Evolutionary conservation across 2,888 invertebrate species (phyloP), one percentile per base, ranked within the genome.

Genomic region (Amblyjoppa proteus): DNA sequence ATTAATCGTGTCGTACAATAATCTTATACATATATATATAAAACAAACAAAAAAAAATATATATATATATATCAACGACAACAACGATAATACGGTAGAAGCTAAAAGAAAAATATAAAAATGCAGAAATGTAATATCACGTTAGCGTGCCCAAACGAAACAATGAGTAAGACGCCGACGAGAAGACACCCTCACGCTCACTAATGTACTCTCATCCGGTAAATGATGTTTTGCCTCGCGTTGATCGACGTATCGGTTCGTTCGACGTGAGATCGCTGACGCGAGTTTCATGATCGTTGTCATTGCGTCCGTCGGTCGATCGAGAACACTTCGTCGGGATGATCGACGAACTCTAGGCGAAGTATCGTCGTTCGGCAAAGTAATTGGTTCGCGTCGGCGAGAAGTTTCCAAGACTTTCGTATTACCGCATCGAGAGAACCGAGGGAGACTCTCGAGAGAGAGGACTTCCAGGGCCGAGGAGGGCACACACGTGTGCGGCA

Each of bases 401-500:
- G 56, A 56, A 58, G 28, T 58, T 58, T 49, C 45, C 3, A 1
- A 1, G 58, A 11, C 11, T 5, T 28, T 58, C 3, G 58, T 28
- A 2, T 56, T 2, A 4, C 11, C 13, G 58, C 28, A 51, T 53
- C 34, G 71, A 5, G 25, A 5, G n/a, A 31, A 31, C 45, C 4
- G 6, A 28, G 49, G 11, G 5, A 61, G 34, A 31, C 0, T 31
- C 7, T 9, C 31, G 28, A 31, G 11, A 13, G 61, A 20, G 2
- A 41, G 13, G 61, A 3, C 3, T 31, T 34, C 34, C 5, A 13
- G 64, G 45, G 75, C 56, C 51, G 61, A 61, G 20, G 69, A 45
- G 11, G 28, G 13, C 45, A 45, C 56, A 73, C 81, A 81, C 81
- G 81, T 81, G 82, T 49, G 31, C 64, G 41, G 38, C 45, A 53